Percentiles rank a stretch among this genome's conserved stretches.
phyloP scores from a whole-genome alignment of 1,140 invertebrate species.

The Chironomus striatipennis region DNA sequence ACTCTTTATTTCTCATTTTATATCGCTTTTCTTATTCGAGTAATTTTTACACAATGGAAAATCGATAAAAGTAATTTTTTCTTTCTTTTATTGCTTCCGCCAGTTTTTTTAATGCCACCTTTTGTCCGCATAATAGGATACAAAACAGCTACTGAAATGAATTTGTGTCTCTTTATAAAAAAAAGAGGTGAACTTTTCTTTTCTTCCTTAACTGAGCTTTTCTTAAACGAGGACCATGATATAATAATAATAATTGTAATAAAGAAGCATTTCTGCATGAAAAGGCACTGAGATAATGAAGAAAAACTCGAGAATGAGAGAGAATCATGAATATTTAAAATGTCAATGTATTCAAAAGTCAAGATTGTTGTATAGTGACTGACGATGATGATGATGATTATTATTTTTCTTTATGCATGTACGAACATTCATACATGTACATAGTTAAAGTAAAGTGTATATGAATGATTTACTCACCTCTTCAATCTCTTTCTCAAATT shows the following conservation, averaged over 20 bases:
- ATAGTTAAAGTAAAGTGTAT: not conserved
- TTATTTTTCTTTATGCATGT: no score
- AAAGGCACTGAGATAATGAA: not conserved
- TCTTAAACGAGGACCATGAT: no score
- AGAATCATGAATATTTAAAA: not conserved
- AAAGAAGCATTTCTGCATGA: no score
- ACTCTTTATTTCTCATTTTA: not conserved
- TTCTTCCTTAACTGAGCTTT: no score
- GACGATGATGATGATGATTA: no score
- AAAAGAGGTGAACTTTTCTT: no score
- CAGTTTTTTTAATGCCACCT: constrained; percentile 23
- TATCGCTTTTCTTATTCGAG: not conserved
- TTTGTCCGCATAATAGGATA: not conserved
- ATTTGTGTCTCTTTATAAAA: no score
- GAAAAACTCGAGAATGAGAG: not conserved
- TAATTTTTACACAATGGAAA: constrained; percentile 9
- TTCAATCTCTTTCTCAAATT: constrained; percentile 77
- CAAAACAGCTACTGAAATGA: no score
- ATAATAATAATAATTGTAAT: no score
- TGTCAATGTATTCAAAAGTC: not conserved
- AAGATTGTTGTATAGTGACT: no score
- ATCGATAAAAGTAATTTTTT: constrained; percentile 17
- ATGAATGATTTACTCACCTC: constrained; percentile 48
- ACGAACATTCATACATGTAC: not conserved
- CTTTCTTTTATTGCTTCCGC: not conserved